Percentiles rank a stretch among this genome's conserved stretches.
These are phyloP conservation scores for Falco punctatus DNA, from an alignment of 2,113 vertebrate species.

Conservation along the genomic window DNA sequence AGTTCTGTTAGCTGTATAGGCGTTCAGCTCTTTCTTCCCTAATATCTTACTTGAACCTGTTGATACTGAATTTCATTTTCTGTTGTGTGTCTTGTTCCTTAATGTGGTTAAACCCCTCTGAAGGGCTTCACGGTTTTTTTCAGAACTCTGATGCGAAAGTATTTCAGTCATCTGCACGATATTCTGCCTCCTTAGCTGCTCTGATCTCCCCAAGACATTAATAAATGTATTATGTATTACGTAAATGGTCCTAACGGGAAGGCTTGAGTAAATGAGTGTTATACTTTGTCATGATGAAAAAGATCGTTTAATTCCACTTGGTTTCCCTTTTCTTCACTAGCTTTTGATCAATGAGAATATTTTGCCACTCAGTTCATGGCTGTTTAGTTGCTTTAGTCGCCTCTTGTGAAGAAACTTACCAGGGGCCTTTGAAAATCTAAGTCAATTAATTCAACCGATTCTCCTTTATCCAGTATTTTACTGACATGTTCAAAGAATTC, in stretches of 20 bases:
- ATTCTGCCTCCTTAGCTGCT: background rate
- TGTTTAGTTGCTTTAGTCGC: background rate
- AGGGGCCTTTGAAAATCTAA: background rate
- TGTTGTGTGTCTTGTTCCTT: background rate
- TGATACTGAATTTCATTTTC: background rate
- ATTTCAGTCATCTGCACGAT: background rate
- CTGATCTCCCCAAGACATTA: background rate
- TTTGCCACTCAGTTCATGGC: background rate
- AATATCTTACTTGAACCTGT: background rate
- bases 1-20: background rate
- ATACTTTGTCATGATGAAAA: background rate
- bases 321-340: background rate
- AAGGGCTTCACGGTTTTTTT: background rate
- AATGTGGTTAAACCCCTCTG: background rate
- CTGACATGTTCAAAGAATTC: background rate
- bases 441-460: background rate
- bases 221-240: background rate
- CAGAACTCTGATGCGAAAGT: background rate
- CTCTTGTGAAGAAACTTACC: background rate
- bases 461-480: background rate
- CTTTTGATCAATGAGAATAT: constrained; percentile 17
- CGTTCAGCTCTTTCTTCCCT: background rate
- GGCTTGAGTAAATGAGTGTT: background rate
- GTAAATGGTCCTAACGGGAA: background rate
- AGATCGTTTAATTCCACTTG: background rate